Conservation (phyloP, 2,888 invertebrate genomes). For the Emmelina monodactyla region DNA sequence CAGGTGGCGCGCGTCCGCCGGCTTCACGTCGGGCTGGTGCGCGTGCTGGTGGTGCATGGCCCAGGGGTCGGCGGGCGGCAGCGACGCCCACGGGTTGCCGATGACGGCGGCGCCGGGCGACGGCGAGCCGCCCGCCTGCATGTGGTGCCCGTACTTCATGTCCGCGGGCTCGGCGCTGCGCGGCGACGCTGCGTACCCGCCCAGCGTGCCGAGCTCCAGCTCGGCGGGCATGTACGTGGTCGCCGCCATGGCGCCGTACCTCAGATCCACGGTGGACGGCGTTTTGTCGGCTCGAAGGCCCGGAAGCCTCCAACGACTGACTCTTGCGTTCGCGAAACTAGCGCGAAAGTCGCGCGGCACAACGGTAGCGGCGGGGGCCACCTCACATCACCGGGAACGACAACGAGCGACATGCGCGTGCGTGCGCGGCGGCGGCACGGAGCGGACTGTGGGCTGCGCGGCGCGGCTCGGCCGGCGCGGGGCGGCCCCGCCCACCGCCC, state of each 20-base stretch:
- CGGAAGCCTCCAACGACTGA: slow-evolving; percentile 57
- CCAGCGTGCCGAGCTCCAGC: slow-evolving; percentile 82
- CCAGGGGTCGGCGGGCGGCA: slow-evolving; percentile 85
- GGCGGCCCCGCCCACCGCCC: slow-evolving; percentile 49
- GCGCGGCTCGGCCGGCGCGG: slow-evolving; percentile 39
- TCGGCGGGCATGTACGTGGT: slow-evolving; percentile 94
- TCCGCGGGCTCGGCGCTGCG: slow-evolving; percentile 89
- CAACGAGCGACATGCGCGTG: slow-evolving; percentile 69
- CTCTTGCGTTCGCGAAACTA: slow-evolving; percentile 50
- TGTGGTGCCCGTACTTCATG: slow-evolving; percentile 94
- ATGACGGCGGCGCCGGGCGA: slow-evolving; percentile 65
- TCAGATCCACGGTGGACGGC: slow-evolving; percentile 69
- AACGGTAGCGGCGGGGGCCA: slow-evolving; percentile 62
- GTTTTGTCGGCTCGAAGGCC: slow-evolving; percentile 70
- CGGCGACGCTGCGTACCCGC: slow-evolving; percentile 86
- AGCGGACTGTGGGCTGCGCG: slow-evolving; percentile 52
- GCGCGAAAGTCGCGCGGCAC: slow-evolving; percentile 56
- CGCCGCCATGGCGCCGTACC: slow-evolving; percentile 91
- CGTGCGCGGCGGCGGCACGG: slow-evolving; percentile 65
- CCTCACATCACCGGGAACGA: slow-evolving; percentile 56
- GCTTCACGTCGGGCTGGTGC: slow-evolving; percentile 81
- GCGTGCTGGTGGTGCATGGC: slow-evolving; percentile 82
- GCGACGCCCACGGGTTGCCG: slow-evolving; percentile 83
- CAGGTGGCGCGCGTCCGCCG: slow-evolving; percentile 71
- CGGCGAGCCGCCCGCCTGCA: slow-evolving; percentile 75